Evolutionary conservation across 2,113 vertebrate species (phyloP).

Genomic region (Elephantulus edwardii): DNA sequence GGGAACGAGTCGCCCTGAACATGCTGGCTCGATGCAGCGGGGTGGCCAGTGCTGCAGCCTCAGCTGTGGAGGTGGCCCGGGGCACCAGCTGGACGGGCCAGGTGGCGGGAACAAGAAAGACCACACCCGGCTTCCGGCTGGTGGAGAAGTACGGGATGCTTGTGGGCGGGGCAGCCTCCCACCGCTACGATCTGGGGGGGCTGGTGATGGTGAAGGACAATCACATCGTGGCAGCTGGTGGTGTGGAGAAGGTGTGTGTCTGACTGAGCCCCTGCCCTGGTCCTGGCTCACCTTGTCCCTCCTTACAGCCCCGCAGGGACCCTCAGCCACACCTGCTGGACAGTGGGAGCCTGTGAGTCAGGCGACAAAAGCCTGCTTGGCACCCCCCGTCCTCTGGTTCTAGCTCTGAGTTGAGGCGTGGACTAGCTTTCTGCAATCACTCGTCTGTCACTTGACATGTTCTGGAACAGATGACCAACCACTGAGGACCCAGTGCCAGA

Average conservation of each 20-base stretch:
- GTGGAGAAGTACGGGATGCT: conserved; percentile 91
- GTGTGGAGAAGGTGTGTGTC: conserved; percentile 84
- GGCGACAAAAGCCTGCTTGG: rapidly evolving
- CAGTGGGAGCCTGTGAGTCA: not conserved
- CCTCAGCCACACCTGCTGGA: not conserved
- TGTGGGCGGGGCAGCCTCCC: conserved; percentile 85
- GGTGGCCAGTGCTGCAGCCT: conserved; percentile 83
- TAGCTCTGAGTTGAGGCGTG: rapidly evolving
- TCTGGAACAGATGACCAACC: not conserved
- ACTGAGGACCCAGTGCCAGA: not conserved
- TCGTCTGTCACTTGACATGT: not conserved
- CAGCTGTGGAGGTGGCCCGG: conserved; percentile 72
- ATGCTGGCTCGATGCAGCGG: conserved; percentile 88
- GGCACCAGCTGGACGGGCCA: conserved; percentile 83
- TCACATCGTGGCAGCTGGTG: conserved; percentile 87
- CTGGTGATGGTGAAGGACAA: conserved; percentile 93
- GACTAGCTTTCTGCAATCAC: not conserved
- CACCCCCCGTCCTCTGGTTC: not conserved
- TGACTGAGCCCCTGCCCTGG: not conserved
- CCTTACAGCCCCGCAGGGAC: not conserved
- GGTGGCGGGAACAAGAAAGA: conserved; percentile 90
- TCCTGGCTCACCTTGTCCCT: not conserved
- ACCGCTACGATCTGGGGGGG: conserved; percentile 88
- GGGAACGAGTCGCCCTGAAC: conserved; percentile 89
- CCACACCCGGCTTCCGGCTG: conserved; percentile 90